Conservation (phyloP, 2,113 vertebrate species). For the Protobothrops mucrosquamatus region DNA sequence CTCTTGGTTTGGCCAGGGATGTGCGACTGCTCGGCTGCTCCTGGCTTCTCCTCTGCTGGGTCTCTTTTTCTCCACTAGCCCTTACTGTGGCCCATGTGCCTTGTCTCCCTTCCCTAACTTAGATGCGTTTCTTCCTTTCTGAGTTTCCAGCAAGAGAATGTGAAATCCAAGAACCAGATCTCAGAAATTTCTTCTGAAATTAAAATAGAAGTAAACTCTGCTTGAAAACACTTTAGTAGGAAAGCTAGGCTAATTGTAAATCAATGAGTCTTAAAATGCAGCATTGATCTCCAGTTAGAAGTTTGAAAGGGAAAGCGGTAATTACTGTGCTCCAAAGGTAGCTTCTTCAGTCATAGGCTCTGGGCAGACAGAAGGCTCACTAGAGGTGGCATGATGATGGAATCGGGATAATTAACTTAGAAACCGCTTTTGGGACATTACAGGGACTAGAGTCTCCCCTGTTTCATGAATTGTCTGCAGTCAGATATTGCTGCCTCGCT, state of each 20-base stretch:
- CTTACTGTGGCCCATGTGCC: constrained; percentile 17
- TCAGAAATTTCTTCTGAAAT: constrained; percentile 73
- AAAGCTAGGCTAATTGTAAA: constrained; percentile 90
- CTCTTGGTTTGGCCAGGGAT: background rate
- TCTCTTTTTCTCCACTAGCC: background rate
- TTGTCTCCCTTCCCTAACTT: background rate
- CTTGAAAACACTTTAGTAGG: constrained; percentile 79
- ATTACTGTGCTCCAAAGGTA: constrained; percentile 79
- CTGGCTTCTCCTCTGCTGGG: background rate
- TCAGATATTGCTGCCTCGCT: constrained; percentile 65
- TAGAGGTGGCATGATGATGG: constrained; percentile 70
- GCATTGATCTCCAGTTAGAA: constrained; percentile 90
- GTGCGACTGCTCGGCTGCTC: background rate
- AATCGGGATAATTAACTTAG: constrained; percentile 80
- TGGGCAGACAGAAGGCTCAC: constrained; percentile 77
- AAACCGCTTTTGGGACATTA: constrained; percentile 80
- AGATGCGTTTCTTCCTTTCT: constrained; percentile 35
- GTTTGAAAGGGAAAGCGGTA: constrained; percentile 82
- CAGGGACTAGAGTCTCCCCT: constrained; percentile 70
- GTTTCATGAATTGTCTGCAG: constrained; percentile 66
- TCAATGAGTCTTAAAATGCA: constrained; percentile 92
- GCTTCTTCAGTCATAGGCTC: constrained; percentile 76
- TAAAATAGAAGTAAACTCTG: constrained; percentile 85
- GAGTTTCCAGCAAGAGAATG: constrained; percentile 58
- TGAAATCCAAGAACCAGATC: constrained; percentile 74